A percentile compares a stretch with the other conserved stretches of the same genome.
Evolutionary conservation across 2,113 vertebrate species (phyloP).

Genomic region (Dromaius novaehollandiae): DNA sequence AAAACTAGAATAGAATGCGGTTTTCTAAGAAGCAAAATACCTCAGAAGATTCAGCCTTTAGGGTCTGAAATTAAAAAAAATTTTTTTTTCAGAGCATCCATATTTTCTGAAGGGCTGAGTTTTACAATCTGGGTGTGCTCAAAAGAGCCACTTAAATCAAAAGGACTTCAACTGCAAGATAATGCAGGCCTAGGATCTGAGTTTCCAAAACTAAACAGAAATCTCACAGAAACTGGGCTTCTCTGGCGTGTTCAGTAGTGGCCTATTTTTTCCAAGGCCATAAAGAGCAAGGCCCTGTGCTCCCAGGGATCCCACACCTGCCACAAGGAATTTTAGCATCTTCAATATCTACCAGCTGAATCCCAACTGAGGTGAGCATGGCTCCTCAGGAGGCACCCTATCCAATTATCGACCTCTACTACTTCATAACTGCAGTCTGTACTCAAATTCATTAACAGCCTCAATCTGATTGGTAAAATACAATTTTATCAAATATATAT

Average conservation of each 20-base stretch:
- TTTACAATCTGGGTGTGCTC: neutral
- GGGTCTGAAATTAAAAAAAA: neutral
- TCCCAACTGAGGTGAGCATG: neutral
- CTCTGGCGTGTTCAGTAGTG: neutral
- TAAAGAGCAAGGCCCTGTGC: neutral
- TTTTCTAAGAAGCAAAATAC: neutral
- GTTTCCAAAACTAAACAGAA: neutral
- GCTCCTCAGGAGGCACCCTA: neutral
- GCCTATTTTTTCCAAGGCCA: neutral
- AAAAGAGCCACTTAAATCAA: neutral
- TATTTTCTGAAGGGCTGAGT: neutral
- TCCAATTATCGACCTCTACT: neutral
- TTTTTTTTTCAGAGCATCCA: neutral
- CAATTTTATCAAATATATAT: neutral
- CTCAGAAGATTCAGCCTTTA: neutral
- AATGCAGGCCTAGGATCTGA: neutral
- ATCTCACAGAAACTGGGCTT: neutral
- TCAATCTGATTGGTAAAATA: neutral
- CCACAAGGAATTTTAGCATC: neutral
- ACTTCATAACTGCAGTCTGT: neutral
- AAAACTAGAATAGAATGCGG: neutral
- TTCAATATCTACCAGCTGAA: neutral
- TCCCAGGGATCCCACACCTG: neutral
- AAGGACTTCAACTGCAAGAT: neutral
- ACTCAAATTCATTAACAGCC: neutral